Evolutionary conservation across 2,888 invertebrate genomes (phyloP).

Genomic region (Drosophila heteroneura): DNA sequence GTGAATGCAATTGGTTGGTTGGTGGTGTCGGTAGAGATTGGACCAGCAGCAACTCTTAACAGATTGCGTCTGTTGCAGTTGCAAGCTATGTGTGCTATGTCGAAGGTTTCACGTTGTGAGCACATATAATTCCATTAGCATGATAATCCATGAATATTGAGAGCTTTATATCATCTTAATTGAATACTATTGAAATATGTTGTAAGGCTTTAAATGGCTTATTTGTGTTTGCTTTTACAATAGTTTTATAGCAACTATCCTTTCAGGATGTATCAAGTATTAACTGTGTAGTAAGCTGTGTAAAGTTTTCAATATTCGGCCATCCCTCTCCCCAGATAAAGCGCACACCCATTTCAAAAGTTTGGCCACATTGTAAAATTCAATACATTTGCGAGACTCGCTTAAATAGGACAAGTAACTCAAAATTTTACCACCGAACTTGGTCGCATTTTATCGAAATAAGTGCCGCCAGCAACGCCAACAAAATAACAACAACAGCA

Average conservation of each 20-base stretch:
- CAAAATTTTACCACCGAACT: conserved; percentile 2
- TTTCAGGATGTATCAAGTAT: neutral
- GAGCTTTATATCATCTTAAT: conserved; percentile 30
- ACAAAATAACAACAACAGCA: conserved; percentile 30
- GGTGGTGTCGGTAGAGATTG: neutral
- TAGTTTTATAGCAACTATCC: neutral
- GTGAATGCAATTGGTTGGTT: neutral
- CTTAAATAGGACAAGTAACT: conserved; percentile 18
- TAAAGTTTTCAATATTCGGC: conserved; percentile 40
- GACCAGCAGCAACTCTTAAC: conserved; percentile 23
- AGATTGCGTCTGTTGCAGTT: conserved; percentile 23
- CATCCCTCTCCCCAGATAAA: neutral
- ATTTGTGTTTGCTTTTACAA: neutral
- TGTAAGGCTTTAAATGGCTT: neutral
- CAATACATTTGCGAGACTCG: conserved; percentile 37
- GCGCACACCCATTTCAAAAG: neutral
- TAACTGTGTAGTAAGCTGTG: neutral
- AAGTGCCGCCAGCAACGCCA: conserved; percentile 36
- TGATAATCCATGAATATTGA: conserved; percentile 36
- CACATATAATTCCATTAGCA: conserved; percentile 38
- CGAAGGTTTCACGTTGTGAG: neutral
- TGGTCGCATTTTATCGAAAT: conserved; percentile 36
- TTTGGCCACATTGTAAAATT: conserved; percentile 31
- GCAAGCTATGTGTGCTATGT: neutral
- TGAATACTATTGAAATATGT: conserved; percentile 28